A percentile compares a stretch with the other conserved stretches of the same genome.
Evolutionary conservation across 92 coral and sea anemone species (phyloP).

Genomic region (Nematostella vectensis): DNA sequence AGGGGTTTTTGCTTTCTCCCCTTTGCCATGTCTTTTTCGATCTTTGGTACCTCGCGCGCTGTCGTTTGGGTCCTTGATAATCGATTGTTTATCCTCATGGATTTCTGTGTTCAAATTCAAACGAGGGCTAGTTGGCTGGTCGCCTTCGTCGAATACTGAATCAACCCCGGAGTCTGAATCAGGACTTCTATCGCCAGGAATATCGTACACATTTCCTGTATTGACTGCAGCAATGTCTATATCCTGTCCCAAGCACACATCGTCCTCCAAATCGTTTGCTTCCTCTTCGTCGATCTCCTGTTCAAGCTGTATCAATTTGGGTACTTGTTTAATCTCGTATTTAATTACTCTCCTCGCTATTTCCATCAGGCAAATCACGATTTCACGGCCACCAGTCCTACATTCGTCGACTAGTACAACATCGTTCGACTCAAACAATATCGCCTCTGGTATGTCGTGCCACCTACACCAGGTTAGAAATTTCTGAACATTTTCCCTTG

Average conservation of each 20-base stretch:
- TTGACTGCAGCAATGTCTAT: conserved; percentile 34
- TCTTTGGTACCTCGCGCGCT: too few relatives aligned
- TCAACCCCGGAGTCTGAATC: conserved; percentile 89
- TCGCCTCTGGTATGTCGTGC: conserved; percentile 88
- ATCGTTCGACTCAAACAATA: conserved; percentile 95
- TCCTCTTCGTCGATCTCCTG: conserved; percentile 95
- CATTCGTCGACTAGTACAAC: conserved; percentile 94
- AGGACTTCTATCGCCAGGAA: conserved; percentile 35
- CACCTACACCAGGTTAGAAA: conserved; percentile 97
- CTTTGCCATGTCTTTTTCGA: conserved; percentile 24
- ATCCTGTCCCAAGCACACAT: conserved; percentile 34
- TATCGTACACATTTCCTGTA: conserved; percentile 1
- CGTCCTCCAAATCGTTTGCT: conserved; percentile 38
- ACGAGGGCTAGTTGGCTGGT: conserved; percentile 34
- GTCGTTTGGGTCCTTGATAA: conserved; percentile 5
- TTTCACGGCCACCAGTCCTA: conserved; percentile 90
- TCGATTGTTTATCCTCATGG: too few relatives aligned
- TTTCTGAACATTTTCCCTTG: conserved; percentile 92
- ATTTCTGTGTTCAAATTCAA: too few relatives aligned
- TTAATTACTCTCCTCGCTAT: conserved; percentile 68
- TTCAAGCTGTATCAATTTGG: conserved; percentile 83
- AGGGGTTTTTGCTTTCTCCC: conserved; percentile 26
- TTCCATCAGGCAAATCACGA: conserved; percentile 95
- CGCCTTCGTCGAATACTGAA: conserved; percentile 67
- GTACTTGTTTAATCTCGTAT: conserved; percentile 71